Base-by-base conservation (phyloP, 2,888 invertebrate genomes). In the Acleris emargana region DNA sequence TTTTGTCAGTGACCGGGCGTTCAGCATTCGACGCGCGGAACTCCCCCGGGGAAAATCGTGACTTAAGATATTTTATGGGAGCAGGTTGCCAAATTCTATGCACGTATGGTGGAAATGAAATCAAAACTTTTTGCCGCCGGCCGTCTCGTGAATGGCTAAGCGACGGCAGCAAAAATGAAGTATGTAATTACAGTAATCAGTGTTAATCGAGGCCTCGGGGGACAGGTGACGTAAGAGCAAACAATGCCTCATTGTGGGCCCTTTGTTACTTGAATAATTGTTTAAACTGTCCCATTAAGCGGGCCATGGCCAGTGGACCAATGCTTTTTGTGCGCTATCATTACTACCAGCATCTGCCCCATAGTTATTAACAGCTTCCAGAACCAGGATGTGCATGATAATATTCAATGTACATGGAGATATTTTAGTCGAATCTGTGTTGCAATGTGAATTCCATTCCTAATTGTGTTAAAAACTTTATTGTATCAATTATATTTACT, bases 151-250 rank as follows among this genome's bases (percentile, higher is more conserved):
- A 67, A 72, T 69, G 59, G 47, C 69, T 60, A 68, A 69, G 73
- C 69, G 74, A 71, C 54, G 68, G 60, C 61, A 67, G 67, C 68
- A 75, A 73, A 73, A 82, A 81, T 71, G 73, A 77, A 75, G 71
- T 70, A 72, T 74, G 73, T 82, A 86, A 85, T 87, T 80, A 81
- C 76, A 73, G 76, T 81, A 85, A 87, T 85, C 81, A 83, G 72
- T 73, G 80, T 82, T 81, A 85, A 86, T 84, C 80, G 79, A 77
- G 68, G 71, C 76, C 74, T 58, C 54, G 20, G 64, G 70, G 73
- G 81, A 77, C 84, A 82, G 86, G 84, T 87, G 84, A 82, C 75
- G 79, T 78, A 76, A 74, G 75, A 79, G 78, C 58, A 80, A 79
- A 87, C 84, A 84, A 84, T 84, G 77, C 73, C 64, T 76, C 76